These are phyloP conservation scores for Eurypyga helias DNA, from an alignment of 2,113 vertebrate species.

Conservation along the genomic window DNA sequence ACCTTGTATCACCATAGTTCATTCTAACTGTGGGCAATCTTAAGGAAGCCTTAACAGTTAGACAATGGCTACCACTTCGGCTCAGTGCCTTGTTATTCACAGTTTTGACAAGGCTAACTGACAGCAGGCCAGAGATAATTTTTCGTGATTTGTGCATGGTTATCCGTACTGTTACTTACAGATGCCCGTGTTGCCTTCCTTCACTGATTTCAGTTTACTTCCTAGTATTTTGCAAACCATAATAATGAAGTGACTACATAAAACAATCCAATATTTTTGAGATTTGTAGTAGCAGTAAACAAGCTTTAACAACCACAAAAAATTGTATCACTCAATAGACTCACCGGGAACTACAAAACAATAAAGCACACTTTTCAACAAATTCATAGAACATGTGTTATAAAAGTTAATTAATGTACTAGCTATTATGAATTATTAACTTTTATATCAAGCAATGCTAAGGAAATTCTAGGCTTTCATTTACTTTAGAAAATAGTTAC, in stretches of 20 bases:
- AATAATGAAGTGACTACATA: background rate
- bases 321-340: background rate
- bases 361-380: background rate
- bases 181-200: background rate
- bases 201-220: background rate
- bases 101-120: background rate
- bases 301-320: background rate
- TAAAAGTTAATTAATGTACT: background rate
- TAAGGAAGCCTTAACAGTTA: background rate
- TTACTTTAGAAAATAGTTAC: background rate
- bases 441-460: background rate
- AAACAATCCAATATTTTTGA: background rate
- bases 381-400: background rate
- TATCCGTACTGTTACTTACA: background rate
- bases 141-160: background rate
- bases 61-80: background rate
- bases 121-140: background rate
- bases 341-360: background rate
- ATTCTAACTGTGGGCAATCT: background rate
- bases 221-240: background rate
- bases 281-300: background rate
- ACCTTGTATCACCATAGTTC: background rate
- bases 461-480: background rate
- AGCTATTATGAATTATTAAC: background rate
- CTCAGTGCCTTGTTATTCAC: background rate